Conservation (phyloP, 1,140 invertebrate genomes). For the Lordiphosa clarofinis region DNA sequence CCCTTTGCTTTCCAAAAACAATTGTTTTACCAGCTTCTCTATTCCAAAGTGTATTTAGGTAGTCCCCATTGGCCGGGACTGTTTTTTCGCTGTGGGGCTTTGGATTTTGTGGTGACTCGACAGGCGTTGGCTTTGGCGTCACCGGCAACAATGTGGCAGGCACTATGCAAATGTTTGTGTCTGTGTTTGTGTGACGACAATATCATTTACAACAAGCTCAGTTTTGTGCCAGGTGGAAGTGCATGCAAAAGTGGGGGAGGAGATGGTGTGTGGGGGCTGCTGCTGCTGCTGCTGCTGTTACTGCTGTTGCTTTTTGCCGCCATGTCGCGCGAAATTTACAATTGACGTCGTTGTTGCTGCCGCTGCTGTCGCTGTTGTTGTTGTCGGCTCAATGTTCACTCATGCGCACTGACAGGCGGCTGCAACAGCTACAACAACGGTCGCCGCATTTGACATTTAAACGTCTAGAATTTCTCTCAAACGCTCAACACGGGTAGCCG, state of each 20-base stretch:
- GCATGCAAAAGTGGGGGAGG: conserved; percentile 2
- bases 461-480: conserved; percentile 69
- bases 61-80: conserved; percentile 2
- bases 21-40: no score
- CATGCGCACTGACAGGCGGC: conserved; percentile 62
- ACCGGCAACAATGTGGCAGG: conserved; percentile 29
- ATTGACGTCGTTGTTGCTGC: conserved; percentile 51
- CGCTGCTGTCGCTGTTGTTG: background rate
- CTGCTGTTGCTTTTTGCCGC: conserved; percentile 51
- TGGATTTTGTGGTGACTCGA: conserved; percentile 51
- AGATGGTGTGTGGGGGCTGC: conserved; percentile 4
- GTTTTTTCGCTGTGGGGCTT: conserved; percentile 17
- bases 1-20: no score
- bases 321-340: conserved; percentile 67
- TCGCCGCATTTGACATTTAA: conserved; percentile 58
- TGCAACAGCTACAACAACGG: conserved; percentile 37
- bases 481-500: conserved; percentile 70
- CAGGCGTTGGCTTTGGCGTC: conserved; percentile 1
- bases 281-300: conserved; percentile 19
- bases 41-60: background rate
- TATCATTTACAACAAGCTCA: conserved; percentile 68
- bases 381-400: conserved; percentile 64
- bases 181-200: conserved; percentile 59
- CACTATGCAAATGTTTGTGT: conserved; percentile 54
- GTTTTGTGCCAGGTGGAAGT: conserved; percentile 36